phyloP scores from a whole-genome alignment of 2,888 invertebrate genomes.

The Perizoma affinitatum region DNA sequence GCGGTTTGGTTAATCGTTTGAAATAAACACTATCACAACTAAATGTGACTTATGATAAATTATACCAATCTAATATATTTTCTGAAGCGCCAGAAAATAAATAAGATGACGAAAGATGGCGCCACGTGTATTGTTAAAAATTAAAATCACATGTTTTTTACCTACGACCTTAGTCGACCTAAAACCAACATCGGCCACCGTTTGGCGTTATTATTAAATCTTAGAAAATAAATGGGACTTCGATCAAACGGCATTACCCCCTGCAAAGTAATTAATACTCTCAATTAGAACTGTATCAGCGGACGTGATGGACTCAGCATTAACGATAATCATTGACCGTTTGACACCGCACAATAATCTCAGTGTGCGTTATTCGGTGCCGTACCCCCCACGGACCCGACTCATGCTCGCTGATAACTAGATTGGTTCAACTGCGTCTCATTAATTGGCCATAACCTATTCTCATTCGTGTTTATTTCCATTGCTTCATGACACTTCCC shows the following conservation, averaged over 20 bases:
- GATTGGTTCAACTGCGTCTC: conserved; percentile 52
- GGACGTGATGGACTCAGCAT: conserved; percentile 5
- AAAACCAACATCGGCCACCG: no score
- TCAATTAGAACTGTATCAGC: conserved; percentile 10
- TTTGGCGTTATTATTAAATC: no score
- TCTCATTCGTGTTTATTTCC: conserved; percentile 55
- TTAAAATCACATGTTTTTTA: no score
- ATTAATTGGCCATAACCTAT: conserved; percentile 51
- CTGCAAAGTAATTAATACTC: conserved; percentile 1
- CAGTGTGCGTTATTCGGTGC: conserved; percentile 44
- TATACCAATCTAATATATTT: no score
- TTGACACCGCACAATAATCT: conserved; percentile 45
- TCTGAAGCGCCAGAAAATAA: no score
- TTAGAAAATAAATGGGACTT: background rate
- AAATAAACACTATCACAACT: no score
- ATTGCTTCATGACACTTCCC: conserved; percentile 28
- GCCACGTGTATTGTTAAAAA: no score
- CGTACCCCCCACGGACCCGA: conserved; percentile 75
- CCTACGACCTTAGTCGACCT: no score
- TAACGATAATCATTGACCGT: conserved; percentile 40
- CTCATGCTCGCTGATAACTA: conserved; percentile 69
- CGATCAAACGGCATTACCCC: background rate
- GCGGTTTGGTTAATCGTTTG: no score
- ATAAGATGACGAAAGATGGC: no score
- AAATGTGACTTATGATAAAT: no score